Evolutionary conservation across 2,888 invertebrate genomes (phyloP).

Genomic region (Physocephala rufipes): DNA sequence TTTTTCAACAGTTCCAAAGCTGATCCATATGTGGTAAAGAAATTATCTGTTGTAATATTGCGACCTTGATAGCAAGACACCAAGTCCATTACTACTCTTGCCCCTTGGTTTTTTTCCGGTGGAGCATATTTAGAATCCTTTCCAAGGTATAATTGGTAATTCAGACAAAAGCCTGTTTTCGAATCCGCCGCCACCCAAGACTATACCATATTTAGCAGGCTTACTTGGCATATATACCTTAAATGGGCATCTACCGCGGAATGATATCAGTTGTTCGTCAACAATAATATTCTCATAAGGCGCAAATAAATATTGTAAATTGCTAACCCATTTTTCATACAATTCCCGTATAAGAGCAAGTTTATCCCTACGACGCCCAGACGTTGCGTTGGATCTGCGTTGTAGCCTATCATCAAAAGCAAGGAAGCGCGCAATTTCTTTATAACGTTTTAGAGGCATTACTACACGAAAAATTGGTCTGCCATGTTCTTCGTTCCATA

Average conservation of each 20-base stretch:
- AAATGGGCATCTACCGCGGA: conserved; percentile 28
- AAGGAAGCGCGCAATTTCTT: conserved; percentile 17
- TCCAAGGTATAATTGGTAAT: too few species aligned
- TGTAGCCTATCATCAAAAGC: conserved; percentile 22
- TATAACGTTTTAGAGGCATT: conserved; percentile 12
- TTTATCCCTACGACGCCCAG: conserved; percentile 14
- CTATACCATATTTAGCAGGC: conserved; percentile 25
- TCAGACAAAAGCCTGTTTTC: too few species aligned
- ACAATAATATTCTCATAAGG: conserved; percentile 10
- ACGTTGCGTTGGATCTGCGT: too few species aligned
- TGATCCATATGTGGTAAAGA: neutral
- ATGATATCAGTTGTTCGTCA: conserved; percentile 30
- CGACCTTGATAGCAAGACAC: conserved; percentile 26
- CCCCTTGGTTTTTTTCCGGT: too few species aligned
- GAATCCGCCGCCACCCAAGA: neutral
- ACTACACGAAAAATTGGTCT: conserved; percentile 22
- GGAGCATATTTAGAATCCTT: too few species aligned
- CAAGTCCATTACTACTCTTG: conserved; percentile 7
- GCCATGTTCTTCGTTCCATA: conserved; percentile 20
- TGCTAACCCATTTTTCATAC: conserved; percentile 19
- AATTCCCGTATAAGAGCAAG: conserved; percentile 28
- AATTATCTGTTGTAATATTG: conserved; percentile 30
- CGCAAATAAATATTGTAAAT: neutral
- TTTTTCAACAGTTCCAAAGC: conserved; percentile 7
- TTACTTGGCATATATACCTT: conserved; percentile 32